phyloP scores from a whole-genome alignment of 2,113 vertebrate species.

The Holacanthus passer region DNA sequence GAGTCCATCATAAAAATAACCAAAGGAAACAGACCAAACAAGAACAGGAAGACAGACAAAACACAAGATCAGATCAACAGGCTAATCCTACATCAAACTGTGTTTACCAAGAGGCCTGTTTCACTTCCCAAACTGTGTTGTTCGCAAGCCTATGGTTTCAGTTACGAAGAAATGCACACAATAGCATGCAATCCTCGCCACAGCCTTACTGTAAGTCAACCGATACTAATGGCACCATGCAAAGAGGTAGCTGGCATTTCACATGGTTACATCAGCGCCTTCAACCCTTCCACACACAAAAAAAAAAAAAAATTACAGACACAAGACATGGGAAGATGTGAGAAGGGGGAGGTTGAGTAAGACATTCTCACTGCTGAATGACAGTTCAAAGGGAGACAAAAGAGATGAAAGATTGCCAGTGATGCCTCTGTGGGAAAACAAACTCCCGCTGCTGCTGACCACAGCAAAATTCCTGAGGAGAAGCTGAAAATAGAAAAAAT shows the following conservation, averaged over 20 bases:
- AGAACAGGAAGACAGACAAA: constrained; percentile 20
- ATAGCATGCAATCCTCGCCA: not conserved
- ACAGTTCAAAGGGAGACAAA: constrained; percentile 35
- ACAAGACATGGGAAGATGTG: constrained; percentile 1
- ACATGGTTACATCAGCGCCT: constrained; percentile 45
- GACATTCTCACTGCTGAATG: constrained; percentile 6
- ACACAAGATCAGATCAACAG: constrained; percentile 17
- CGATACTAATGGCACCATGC: not conserved
- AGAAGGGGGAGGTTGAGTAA: not conserved
- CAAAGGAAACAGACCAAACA: constrained; percentile 31
- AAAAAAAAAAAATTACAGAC: not conserved
- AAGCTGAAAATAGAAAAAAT: constrained; percentile 46
- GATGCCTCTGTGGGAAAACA: constrained; percentile 31
- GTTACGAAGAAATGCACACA: not conserved
- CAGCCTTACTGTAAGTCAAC: not conserved
- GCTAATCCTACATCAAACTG: not conserved
- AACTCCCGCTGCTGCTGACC: constrained; percentile 59
- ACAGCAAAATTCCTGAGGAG: constrained; percentile 49
- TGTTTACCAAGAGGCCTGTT: constrained; percentile 10
- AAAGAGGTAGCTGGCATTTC: constrained; percentile 38
- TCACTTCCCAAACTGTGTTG: constrained; percentile 22
- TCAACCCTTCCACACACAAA: not conserved
- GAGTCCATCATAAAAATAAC: constrained; percentile 20
- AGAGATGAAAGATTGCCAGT: constrained; percentile 17
- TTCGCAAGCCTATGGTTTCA: not conserved